Evolutionary conservation across 2,888 invertebrate genomes (phyloP), one percentile per base, ranked within the genome.

Genomic region (Platycheirus albimanus): DNA sequence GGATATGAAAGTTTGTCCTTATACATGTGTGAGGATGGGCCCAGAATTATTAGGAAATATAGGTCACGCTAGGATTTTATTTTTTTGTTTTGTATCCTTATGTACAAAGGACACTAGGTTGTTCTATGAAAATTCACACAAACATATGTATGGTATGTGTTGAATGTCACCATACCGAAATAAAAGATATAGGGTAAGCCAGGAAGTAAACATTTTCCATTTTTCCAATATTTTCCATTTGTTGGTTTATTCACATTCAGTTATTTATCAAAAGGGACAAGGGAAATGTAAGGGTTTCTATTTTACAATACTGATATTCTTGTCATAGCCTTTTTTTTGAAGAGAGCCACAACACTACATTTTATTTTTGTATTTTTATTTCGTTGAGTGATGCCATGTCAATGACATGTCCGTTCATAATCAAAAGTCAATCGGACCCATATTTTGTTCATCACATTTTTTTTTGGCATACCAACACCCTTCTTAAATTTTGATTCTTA

Each of bases 21-120:
- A 24, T 28, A 36, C 10, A 41, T 56, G 7, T 41, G 58, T 41
- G 45, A 24, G 71, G 67, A 54, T 67, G 71, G 63, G 51, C 52
- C 6, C 36, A 56, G 69, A 64, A 33, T 36, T 70, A 70, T 69
- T 64, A 30, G 56, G 19, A 30, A 49, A 78, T 71, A 28, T 75
- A 80, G 80, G 80, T 80, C 80, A 75, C 17, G 45, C 56, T 64
- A 13, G 13, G 2, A 3, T 3, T 15, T 28, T 11, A 19, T n/a
- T 54, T 24, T 38, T 13, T 58, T 41, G 24, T 41, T 28, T 11
- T 13, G n/a, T 38, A 38, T 36, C 13, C 13, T 41, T 58, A 28
- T 58, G 41, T 58, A 38, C 0, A 13, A 11, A 41, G 0, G 11
- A 58, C 41, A 5, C 13, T 20, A 20, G 41, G 24, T 41, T 24